Conservation (phyloP, 2,113 vertebrate species). For the Fregata magnificens region DNA sequence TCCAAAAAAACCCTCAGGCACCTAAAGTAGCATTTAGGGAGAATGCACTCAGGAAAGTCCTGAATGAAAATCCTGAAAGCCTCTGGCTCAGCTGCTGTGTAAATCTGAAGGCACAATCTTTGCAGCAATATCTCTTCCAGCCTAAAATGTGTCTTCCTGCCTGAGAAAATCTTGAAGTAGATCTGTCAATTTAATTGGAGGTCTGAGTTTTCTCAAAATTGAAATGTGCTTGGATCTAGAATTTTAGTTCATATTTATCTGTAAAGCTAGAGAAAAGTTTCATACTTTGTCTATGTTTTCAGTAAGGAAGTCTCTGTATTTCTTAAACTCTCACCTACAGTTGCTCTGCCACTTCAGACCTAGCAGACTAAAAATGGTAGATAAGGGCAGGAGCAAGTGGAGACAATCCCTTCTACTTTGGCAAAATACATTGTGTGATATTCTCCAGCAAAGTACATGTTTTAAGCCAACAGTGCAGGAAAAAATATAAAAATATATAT, state of each 20-base stretch:
- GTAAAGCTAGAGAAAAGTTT: not conserved
- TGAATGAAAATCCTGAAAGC: not conserved
- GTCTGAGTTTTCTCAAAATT: not conserved
- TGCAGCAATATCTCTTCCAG: not conserved
- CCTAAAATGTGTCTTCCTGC: not conserved
- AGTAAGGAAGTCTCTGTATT: not conserved
- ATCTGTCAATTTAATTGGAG: not conserved
- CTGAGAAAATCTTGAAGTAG: not conserved
- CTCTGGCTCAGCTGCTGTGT: not conserved
- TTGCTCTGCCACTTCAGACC: not conserved
- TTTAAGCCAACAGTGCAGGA: not conserved
- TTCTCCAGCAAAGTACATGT: not conserved
- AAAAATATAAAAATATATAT: not conserved
- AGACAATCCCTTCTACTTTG: not conserved
- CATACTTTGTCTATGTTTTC: not conserved
- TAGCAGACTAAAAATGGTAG: not conserved
- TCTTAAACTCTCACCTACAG: not conserved
- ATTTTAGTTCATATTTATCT: not conserved
- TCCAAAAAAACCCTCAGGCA: not conserved
- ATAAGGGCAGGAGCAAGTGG: not conserved
- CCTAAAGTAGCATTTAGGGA: not conserved
- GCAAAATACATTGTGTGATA: not conserved
- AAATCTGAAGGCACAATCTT: not conserved
- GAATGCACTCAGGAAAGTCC: not conserved
- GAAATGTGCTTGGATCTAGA: not conserved